These are phyloP conservation scores for Oryzias dopingdopingensis DNA, from an alignment of 2,797 vertebrate genomes.

Conservation along the genomic window DNA sequence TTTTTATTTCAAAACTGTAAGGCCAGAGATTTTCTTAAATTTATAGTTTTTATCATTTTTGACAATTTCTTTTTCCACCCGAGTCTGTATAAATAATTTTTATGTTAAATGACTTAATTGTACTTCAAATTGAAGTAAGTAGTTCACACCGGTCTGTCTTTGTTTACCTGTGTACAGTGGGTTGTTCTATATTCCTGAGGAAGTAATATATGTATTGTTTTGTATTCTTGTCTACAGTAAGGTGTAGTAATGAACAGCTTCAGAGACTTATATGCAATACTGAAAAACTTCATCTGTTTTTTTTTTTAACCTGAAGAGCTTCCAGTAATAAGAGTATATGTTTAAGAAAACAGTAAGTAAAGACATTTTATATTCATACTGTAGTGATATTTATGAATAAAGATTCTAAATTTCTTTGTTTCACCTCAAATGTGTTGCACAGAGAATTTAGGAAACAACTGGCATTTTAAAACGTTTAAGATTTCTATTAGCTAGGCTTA, in stretches of 20 bases:
- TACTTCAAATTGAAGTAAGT: slow-evolving; percentile 89
- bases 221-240: slow-evolving; percentile 45
- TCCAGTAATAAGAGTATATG: slow-evolving; percentile 64
- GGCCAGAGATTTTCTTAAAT: slow-evolving; percentile 57
- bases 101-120: slow-evolving; percentile 75
- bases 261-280: slow-evolving; percentile 70
- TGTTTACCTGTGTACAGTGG: slow-evolving; percentile 62
- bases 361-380: slow-evolving; percentile 77
- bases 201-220: slow-evolving; percentile 50
- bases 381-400: slow-evolving; percentile 81
- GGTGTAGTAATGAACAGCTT: slow-evolving; percentile 54
- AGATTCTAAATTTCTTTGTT: slow-evolving; percentile 58
- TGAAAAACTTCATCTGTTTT: slow-evolving; percentile 39
- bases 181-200: slow-evolving; percentile 62
- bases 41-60: slow-evolving; percentile 66
- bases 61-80: slow-evolving; percentile 69
- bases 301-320: slow-evolving; percentile 55
- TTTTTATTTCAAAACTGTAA: slow-evolving; percentile 63
- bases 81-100: slow-evolving; percentile 71
- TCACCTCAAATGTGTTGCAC: no score
- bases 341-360: slow-evolving; percentile 70
- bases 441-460: no score
- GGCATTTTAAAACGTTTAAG: no score
- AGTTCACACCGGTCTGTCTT: slow-evolving; percentile 61
- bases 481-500: no score